Conservation (phyloP, 2,888 invertebrate genomes). For the Nemapogon koenigi region DNA sequence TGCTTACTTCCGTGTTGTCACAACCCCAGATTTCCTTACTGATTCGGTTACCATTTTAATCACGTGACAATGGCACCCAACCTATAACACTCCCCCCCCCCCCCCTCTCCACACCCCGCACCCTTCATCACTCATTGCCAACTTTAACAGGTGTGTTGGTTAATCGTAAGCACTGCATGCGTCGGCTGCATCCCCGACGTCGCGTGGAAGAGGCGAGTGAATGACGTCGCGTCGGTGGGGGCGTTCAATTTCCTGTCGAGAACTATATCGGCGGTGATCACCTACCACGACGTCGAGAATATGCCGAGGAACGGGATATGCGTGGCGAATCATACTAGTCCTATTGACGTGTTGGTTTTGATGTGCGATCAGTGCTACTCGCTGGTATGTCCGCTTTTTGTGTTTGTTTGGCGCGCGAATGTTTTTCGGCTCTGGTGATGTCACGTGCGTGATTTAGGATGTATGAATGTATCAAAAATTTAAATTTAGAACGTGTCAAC, state of each 20-base stretch:
- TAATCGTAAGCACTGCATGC: conserved; percentile 84
- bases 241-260: conserved; percentile 93
- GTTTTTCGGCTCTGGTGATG: too few relatives aligned
- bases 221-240: conserved; percentile 82
- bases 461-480: too few relatives aligned
- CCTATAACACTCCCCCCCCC: too few relatives aligned
- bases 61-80: too few relatives aligned
- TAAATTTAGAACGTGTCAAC: too few relatives aligned
- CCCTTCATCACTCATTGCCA: too few relatives aligned
- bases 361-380: conserved; percentile 98
- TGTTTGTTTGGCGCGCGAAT: too few relatives aligned
- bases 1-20: too few relatives aligned
- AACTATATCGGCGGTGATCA: conserved; percentile 88
- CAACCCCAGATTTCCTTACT: too few relatives aligned
- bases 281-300: conserved; percentile 87
- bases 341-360: conserved; percentile 95
- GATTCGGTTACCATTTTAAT: too few relatives aligned
- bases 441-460: too few relatives aligned
- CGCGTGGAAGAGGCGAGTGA: conserved; percentile 78
- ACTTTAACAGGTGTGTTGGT: conserved; percentile 91
- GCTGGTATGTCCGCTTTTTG: conserved; percentile 77
- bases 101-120: too few relatives aligned
- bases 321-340: conserved; percentile 99
- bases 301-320: conserved; percentile 86
- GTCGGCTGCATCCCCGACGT: conserved; percentile 86